phyloP scores from a whole-genome alignment of 1,140 invertebrate genomes.

The Ceratina japonica region DNA sequence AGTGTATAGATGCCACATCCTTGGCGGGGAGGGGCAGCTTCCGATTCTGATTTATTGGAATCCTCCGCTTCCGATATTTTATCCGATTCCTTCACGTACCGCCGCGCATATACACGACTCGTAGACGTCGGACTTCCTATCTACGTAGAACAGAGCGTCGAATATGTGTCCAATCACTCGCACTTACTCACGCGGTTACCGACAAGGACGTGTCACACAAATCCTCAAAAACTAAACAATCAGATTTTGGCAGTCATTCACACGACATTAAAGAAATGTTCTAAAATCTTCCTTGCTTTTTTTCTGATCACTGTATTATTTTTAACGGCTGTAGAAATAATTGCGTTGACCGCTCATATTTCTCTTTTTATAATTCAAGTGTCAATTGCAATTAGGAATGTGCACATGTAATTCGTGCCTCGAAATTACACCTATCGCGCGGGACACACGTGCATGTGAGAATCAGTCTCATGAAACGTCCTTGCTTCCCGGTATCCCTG shows the following conservation, averaged over 20 bases:
- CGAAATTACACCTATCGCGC: slow-evolving; percentile 17
- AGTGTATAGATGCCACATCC: slow-evolving; percentile 68
- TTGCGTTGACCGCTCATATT: too few relatives aligned
- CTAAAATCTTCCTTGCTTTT: too few relatives aligned
- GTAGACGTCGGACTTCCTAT: slow-evolving; percentile 46
- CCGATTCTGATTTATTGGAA: slow-evolving; percentile 78
- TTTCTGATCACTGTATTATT: too few relatives aligned
- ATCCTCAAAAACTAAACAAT: neutral
- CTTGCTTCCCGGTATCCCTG: slow-evolving; percentile 45
- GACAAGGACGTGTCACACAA: slow-evolving; percentile 38
- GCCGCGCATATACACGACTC: slow-evolving; percentile 41
- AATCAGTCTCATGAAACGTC: slow-evolving; percentile 43
- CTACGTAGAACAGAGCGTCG: slow-evolving; percentile 39
- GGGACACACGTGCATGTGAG: slow-evolving; percentile 18
- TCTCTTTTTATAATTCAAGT: too few relatives aligned
- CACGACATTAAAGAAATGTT: too few relatives aligned
- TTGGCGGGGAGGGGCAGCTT: slow-evolving; percentile 69
- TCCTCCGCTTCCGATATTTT: slow-evolving; percentile 73
- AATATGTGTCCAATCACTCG: slow-evolving; percentile 23
- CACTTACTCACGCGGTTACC: slow-evolving; percentile 2
- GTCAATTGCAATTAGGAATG: too few relatives aligned
- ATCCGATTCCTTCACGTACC: slow-evolving; percentile 65
- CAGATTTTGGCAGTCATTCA: too few relatives aligned
- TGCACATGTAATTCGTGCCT: slow-evolving; percentile 2
- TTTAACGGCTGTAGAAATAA: too few relatives aligned